Base-by-base conservation (phyloP, 2,888 invertebrate species). In the Eilema depressum region DNA sequence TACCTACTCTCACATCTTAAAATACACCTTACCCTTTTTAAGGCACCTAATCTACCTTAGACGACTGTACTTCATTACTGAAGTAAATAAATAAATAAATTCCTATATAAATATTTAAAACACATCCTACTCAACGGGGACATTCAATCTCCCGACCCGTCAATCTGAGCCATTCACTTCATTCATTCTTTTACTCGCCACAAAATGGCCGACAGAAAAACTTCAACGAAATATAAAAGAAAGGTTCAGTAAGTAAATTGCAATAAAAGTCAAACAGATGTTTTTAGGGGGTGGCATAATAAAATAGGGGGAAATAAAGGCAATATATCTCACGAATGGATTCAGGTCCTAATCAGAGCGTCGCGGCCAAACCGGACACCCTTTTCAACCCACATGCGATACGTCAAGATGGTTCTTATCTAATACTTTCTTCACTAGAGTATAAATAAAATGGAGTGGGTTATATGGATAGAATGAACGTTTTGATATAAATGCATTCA, bases 271-370 rank as follows among this genome's bases (percentile, higher is more conserved):
- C 82, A 82, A 80, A 82, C 81, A 80, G 77, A 82, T 83, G 81
- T 83, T 82, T 80, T 82, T 80, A 76, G 75, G 56, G 74, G 76
- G 74, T 68, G 73, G 79, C 76, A 83, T 78, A 83, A 84, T 84
- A 83, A 80, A 82, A 80, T 73, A 75, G 76, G 77, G 71, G 64
- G 71, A 59, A 76, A 80, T 79, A 80, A 81, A 71, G 74, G 81
- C 85, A 75, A 86, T 85, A 83, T 86, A 84, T 85, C 84, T 83
- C 73, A 64, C 60, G 81, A 85, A 85, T 83, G 83, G 85, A 83
- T 85, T 84, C 77, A 73, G 78, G 79, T 75, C 78, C 83, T 83
- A 86, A 85, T 85, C 86, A 86, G 81, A 69, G 68, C 63, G 74
- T 71, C 74, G 66, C 75, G 81, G 75, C 64, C 64, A 63, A 71